Base-by-base conservation (phyloP, 2,113 vertebrate species). In the Caranx ignobilis region DNA sequence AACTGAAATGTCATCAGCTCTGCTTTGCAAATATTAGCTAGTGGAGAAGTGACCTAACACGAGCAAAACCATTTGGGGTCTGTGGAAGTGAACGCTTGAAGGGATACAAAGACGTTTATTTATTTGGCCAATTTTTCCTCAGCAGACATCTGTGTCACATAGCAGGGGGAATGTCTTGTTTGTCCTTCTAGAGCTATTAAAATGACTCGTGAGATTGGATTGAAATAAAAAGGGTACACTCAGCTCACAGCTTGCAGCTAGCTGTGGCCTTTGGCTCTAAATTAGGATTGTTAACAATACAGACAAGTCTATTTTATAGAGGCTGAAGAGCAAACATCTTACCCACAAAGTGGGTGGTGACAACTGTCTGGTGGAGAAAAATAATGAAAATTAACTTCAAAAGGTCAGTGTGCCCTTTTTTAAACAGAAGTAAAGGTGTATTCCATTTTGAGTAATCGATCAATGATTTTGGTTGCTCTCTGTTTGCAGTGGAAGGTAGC, bases 401-500 rank as follows among this genome's bases (percentile, higher is more conserved):
- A 81, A 74, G 70, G 37, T 75, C 45, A 62, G n/a, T 10, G 50
- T 62, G 35, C 78, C 43, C 32, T 11, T 52, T 75, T 62, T 69
- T 13, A 52, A 72, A 63, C 34, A 18, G 18, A 57, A 66, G 31
- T n/a, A 7, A 67, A 74, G 8, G 56, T 41, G n/a, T 67, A 16
- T 82, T 83, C 39, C 37, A 45, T 83, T 84, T 81, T 1, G 6
- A 66, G 60, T 68, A n/a, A 18, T 83, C 35, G 10, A 64, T 86
- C 50, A 47, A 62, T 66, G 54, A 43, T 74, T 86, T 85, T 75
- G 61, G 60, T 77, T 77, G 70, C 62, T 83, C 63, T 86, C 21
- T 64, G 16, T 88, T 86, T 75, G 69, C 59, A 37, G 85, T 84
- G 79, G 83, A 84, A 89, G 67, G 83, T 88, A 78, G 85, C 82